Evolutionary conservation across 1,140 invertebrate genomes (phyloP), one percentile per base, ranked within the genome.

Genomic region (Drosophila prosaltans): DNA sequence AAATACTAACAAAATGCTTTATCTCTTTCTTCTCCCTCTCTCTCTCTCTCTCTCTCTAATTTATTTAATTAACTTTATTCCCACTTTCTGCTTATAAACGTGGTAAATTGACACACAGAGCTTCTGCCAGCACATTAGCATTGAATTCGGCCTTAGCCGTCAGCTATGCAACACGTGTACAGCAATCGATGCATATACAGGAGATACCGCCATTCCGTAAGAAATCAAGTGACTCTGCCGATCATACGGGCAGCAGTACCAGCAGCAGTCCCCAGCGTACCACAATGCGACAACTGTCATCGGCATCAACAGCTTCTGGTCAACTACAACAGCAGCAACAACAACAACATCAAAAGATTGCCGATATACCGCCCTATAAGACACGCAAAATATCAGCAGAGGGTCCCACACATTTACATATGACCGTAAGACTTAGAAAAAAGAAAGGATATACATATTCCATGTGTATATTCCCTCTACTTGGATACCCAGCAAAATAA

Each of bases 161-260:
- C 65, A 91, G 69, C 75, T 78, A 74, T 54, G 74, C 77, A 28
- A 58, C 72, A 24, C 75, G 73, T 21, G 48, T 83, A 51, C 93
- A 81, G 55, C 93, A 81, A 85, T 92, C 81, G 79, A 93, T 84
- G 73, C 93, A 79, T 86, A 93, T 92, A 91, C 83, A 93, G 90
- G 91, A 93, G 75, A 94, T 94, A 78, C 94, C 94, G 48, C 93
- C 93, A 4, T 94, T 94, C 82, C 92, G 91, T 57, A 90, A 93
- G 92, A 75, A 92, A 82, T 91, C 91, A 4, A 91, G 68, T 48
- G 90, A 91, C 55, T 92, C 91, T 21, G 80, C 84, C 57, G 91
- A 91, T 57, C 78, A 83, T 24, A 90, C 83, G 7, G 79, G 77
- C 60, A 91, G 81, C 77, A 91, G 90, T 66, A 80, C 75, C n/a